Conservation (phyloP, 2,888 invertebrate genomes). For the Caenorhabditis uteleia region DNA sequence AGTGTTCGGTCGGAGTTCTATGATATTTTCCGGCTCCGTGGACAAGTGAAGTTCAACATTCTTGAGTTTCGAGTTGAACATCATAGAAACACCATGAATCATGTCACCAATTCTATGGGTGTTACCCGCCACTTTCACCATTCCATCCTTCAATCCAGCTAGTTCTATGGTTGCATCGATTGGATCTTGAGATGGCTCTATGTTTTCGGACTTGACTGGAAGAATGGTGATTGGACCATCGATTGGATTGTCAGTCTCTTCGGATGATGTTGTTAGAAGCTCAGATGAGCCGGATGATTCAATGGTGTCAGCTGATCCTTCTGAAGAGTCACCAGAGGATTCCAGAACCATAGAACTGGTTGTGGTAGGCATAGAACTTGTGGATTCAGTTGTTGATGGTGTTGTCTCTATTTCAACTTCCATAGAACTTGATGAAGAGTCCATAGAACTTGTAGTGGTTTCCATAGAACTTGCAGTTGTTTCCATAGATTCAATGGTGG, state of each 20-base stretch:
- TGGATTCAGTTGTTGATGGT: background rate
- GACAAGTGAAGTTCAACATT: background rate
- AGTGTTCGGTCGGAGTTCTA: conserved; percentile 7
- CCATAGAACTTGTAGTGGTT: too few relatives aligned
- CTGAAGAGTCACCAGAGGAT: too few relatives aligned
- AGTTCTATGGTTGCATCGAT: too few relatives aligned
- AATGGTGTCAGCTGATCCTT: too few relatives aligned
- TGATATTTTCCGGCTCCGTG: conserved; percentile 11
- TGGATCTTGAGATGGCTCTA: too few relatives aligned
- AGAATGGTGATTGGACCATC: conserved; percentile 23
- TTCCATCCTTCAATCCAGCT: too few relatives aligned
- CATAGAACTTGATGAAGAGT: too few relatives aligned
- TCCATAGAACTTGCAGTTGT: too few relatives aligned
- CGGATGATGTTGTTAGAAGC: background rate
- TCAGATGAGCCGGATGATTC: conserved; percentile 7
- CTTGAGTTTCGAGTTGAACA: background rate
- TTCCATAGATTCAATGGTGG: too few relatives aligned
- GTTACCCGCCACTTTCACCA: background rate
- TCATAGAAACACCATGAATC: conserved; percentile 2
- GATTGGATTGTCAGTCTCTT: conserved; percentile 5
- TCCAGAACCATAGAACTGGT: too few relatives aligned
- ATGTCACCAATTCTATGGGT: background rate
- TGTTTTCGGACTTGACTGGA: conserved; percentile 11
- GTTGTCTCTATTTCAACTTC: too few relatives aligned
- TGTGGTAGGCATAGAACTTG: too few relatives aligned